Conservation (phyloP, 2,113 vertebrate genomes). For the Laticauda colubrina region DNA sequence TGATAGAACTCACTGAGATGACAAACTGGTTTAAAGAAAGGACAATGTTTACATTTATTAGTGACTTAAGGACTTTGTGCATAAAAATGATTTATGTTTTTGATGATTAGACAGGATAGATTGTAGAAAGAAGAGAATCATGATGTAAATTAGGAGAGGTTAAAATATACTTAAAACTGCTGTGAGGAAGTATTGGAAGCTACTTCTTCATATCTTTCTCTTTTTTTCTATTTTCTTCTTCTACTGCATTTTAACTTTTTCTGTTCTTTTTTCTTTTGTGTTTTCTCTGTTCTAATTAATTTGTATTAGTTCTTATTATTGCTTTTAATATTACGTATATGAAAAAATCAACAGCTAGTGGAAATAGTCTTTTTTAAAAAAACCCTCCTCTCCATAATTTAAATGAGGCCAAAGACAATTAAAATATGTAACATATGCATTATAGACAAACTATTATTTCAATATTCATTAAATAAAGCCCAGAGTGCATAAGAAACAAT, state of each 20-base stretch:
- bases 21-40: background rate
- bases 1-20: background rate
- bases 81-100: background rate
- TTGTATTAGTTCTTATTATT: background rate
- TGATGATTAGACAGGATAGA: background rate
- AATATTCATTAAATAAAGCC: background rate
- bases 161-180: background rate
- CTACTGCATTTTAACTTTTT: background rate
- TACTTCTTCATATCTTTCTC: background rate
- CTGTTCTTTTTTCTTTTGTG: background rate
- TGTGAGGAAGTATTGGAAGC: background rate
- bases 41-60: background rate
- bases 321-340: background rate
- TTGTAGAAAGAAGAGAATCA: background rate
- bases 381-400: background rate
- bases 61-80: background rate
- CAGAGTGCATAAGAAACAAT: background rate
- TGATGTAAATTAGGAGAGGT: background rate
- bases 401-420: background rate
- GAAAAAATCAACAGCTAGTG: background rate
- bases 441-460: background rate
- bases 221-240: background rate
- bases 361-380: background rate
- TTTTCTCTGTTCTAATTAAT: background rate
- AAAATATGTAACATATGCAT: slow-evolving; percentile 1